Base-by-base conservation (phyloP, 2,113 vertebrate genomes). In the Leucosticte australis region DNA sequence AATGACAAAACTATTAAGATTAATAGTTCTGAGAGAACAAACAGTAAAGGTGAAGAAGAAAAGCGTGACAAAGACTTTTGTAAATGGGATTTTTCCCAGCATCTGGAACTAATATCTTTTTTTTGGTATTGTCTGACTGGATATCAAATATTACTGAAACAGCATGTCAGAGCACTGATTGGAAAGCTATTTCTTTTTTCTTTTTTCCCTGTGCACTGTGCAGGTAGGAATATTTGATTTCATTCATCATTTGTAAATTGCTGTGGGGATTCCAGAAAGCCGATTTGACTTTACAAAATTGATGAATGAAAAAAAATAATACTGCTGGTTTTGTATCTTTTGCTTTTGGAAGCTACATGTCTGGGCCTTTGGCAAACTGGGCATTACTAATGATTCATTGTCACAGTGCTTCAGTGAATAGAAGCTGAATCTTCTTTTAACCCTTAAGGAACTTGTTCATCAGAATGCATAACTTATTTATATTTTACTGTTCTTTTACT, bases 181-280 rank as follows among this genome's bases (percentile, higher is more conserved):
- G 15, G 14, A 86, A 88, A 90, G 42, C 13, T 68, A 1, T 15
- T 64, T 67, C 19, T 69, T 49, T 74, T 55, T 13, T 27, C 7
- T 76, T 71, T 71, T 55, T 63, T 17, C 21, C 44, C 49, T 62
- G 19, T 77, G 33, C 20, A 27, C 12, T 28, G 9, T 47, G 33
- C 33, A 83, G 50, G 83, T 85, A 85, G 24, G 59, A 95, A 95
- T 83, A 81, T 94, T 83, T 89, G 37, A 88, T 85, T 91, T 93
- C 91, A 80, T 91, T 59, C 13, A 50, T 63, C n/a, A 79, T 91
- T 94, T 94, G 35, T 42, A 94, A 91, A 83, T 80, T 92, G 68
- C 82, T 67, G 18, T 91, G 78, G 67, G 78, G 67, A 79, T 85
- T 95, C 75, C 47, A 93, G 57, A 76, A 73, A 90, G 18, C 21